Evolutionary conservation across 2,113 vertebrate genomes (phyloP), one percentile per base, ranked within the genome.

Genomic region (Macrotus californicus): DNA sequence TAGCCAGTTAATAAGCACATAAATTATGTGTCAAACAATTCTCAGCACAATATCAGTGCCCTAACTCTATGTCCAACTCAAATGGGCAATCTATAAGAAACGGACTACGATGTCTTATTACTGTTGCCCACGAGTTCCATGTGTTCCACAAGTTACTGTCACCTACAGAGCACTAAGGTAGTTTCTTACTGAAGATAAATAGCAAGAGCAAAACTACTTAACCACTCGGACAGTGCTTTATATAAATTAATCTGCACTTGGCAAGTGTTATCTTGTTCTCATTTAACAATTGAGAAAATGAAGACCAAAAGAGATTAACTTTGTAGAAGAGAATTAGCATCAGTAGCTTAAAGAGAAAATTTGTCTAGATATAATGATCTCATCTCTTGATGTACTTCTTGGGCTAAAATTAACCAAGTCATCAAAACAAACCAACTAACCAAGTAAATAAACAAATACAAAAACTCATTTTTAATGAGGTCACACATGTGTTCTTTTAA

Each of bases 161-260:
- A 76, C 64, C 90, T 87, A 50, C 48, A 50, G 1, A 66, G 64
- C 41, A 79, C 92, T 83, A 93, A 87, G 69, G 89, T 83, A 69
- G 94, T 89, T 93, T 92, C 56, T 87, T 83, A 41, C 59, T 90
- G 50, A 93, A 79, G 61, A 46, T 89, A 93, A 95, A 61, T 52
- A 84, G 43, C 83, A 96, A 91, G 52, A 96, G 15, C 43, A 95
- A 96, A 93, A 87, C 39, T 92, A 76, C 70, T 94, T 94, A 95
- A 64, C 64, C 75, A 92, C 56, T 85, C 46, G 39, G 70, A 69
- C 87, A 80, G 70, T 80, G 34, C 15, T 96, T 91, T 89, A 89
- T 75, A 92, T 59, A 92, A 79, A 89, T 97, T 86, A 93, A 87
- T 66, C 69, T 39, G 1, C 39, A 70, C 31, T 84, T 84, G 36